Evolutionary conservation across 2,113 vertebrate species (phyloP).

Genomic region (Elachura formosa): DNA sequence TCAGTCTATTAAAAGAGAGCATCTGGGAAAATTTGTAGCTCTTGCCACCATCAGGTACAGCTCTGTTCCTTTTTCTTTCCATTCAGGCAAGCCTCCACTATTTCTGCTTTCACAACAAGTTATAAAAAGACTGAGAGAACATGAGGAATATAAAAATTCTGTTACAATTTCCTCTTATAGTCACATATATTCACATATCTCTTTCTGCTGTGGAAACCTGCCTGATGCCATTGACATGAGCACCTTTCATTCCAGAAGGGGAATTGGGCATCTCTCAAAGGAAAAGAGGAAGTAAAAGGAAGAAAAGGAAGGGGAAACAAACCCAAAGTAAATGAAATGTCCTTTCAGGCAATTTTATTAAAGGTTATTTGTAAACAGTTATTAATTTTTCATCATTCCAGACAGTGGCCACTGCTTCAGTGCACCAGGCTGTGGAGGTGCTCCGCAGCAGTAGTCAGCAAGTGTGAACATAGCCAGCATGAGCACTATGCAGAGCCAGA

Average conservation of each 20-base stretch:
- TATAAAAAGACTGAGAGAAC: neutral
- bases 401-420: neutral
- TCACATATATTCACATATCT: neutral
- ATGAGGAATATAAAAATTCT: neutral
- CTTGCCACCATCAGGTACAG: neutral
- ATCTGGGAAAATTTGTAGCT: neutral
- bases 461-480: neutral
- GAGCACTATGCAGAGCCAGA: neutral
- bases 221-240: neutral
- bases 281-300: neutral
- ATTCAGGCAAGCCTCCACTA: neutral
- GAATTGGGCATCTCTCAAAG: neutral
- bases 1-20: neutral
- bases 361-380: neutral
- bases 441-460: neutral
- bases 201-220: neutral
- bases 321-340: neutral
- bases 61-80: neutral
- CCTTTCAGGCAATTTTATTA: neutral
- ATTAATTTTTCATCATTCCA: neutral
- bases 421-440: neutral
- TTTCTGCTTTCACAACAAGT: neutral
- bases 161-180: neutral
- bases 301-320: neutral
- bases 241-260: neutral